Conservation (phyloP, 1,140 invertebrate species). For the Leptoteleia sp. region DNA sequence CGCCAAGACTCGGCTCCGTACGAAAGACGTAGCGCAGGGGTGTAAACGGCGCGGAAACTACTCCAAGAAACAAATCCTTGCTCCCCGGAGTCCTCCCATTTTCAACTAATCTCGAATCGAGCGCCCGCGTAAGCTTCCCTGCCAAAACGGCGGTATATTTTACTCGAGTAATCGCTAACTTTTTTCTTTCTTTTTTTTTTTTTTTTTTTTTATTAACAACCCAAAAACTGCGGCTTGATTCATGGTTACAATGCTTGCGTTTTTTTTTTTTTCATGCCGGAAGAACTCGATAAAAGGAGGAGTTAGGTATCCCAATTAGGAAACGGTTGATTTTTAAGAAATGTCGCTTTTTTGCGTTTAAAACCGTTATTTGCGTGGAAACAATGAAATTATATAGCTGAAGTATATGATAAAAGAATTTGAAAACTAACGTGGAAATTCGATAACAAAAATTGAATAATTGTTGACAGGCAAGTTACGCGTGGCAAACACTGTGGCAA, state of each 20-base stretch:
- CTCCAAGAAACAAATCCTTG: conserved; percentile 61
- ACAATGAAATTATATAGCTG: too few species aligned
- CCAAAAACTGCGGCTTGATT: conserved; percentile 31
- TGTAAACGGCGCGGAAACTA: conserved; percentile 63
- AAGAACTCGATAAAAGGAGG: conserved; percentile 13
- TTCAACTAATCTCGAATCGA: conserved; percentile 57
- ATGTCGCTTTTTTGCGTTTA: conserved; percentile 6
- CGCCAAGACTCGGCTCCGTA: conserved; percentile 29
- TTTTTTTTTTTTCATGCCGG: conserved; percentile 25
- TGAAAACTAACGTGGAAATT: too few species aligned
- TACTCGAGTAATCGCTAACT: conserved; percentile 38
- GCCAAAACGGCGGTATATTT: conserved; percentile 48
- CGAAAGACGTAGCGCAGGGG: conserved; percentile 55
- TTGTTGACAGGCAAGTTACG: too few species aligned
- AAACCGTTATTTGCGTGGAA: too few species aligned
- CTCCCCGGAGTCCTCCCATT: conserved; percentile 53
- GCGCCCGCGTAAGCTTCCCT: conserved; percentile 25
- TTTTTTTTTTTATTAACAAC: conserved; percentile 40
- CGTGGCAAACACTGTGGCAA: too few species aligned
- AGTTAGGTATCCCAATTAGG: conserved; percentile 14
- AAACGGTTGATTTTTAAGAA: conserved; percentile 1
- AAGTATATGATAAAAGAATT: too few species aligned
- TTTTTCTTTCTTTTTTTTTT: too few species aligned
- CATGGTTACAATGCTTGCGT: too few species aligned
- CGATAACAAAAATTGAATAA: too few species aligned